Conservation (phyloP, 2,797 vertebrate species). For the Gallinago stenura region DNA sequence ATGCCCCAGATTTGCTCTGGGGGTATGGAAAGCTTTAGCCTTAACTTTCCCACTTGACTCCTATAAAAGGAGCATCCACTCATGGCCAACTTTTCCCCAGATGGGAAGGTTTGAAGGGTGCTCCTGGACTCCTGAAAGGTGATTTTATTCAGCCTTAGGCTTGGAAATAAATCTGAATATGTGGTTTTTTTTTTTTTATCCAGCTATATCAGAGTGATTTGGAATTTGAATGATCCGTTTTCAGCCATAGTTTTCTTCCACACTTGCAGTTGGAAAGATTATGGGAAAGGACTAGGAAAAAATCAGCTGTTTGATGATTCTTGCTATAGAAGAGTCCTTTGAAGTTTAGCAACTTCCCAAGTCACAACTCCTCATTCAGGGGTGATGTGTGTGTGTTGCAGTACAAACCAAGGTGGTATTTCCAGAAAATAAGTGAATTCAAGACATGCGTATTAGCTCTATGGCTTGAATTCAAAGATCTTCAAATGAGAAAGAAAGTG, state of each 20-base stretch:
- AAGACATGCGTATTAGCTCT: background rate
- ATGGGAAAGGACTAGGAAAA: background rate
- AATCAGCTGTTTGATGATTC: background rate
- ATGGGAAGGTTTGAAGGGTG: background rate
- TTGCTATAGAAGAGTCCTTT: background rate
- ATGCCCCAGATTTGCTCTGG: background rate
- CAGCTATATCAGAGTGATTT: background rate
- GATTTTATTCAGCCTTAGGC: background rate
- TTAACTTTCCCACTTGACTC: background rate
- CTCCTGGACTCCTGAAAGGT: background rate
- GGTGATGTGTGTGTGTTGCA: background rate
- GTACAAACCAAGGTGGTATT: background rate
- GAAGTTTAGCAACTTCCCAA: background rate
- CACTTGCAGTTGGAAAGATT: background rate
- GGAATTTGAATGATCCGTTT: background rate
- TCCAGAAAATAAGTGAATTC: background rate
- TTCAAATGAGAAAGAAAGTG: background rate
- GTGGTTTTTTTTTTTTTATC: background rate
- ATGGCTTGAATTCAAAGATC: background rate
- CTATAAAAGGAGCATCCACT: rapidly evolving
- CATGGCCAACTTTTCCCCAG: background rate
- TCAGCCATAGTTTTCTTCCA: background rate
- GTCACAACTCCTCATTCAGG: background rate
- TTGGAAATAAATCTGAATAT: background rate
- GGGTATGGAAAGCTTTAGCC: background rate